Evolutionary conservation across 2,113 vertebrate species (phyloP), one percentile per base, ranked within the genome.

Genomic region (Pseudorhombus dupliciocellatus): DNA sequence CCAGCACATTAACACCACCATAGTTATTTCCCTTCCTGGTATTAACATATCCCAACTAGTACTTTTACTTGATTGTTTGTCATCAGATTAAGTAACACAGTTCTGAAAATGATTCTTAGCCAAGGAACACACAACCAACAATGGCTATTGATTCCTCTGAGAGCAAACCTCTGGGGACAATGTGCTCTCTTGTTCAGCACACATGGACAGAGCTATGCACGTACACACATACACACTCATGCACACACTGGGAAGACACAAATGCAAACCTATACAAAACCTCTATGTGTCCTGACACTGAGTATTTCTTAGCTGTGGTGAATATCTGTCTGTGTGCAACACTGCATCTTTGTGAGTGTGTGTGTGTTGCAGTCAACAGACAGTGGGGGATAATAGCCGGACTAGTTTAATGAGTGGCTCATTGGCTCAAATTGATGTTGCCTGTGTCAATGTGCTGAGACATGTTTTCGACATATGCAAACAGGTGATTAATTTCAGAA

Each of bases 111-210:
- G 57, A 72, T 65, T 84, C 71, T 86, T 80, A 26, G 54, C 59
- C 78, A 25, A 70, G 74, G 59, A 87, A 69, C 7, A 6, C 77
- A 77, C 64, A 74, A 80, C 79, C 81, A 88, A 91, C 89, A 92
- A 92, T 80, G 80, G 61, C 82, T 75, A 84, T 87, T 90, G 84
- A 92, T 89, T 89, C 79, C 71, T 68, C 72, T 31, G 30, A 72
- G 78, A 73, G 79, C 55, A 77, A 88, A 90, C 79, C 84, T 81
- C 79, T 62, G 69, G 69, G 80, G 77, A 92, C 90, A 92, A 91
- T 88, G 77, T 75, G 21, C 84, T 70, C 83, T 83, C 80, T 91
- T 91, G 90, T 92, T 84, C 71, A 70, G 81, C 63, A 76, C 79
- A 78, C 75, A 86, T 75, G 76, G 61, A 81, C 73, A 56, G 63